Evolutionary conservation across 2,797 vertebrate species (phyloP), one percentile per base, ranked within the genome.

Genomic region (Sebastolobus alascanus): DNA sequence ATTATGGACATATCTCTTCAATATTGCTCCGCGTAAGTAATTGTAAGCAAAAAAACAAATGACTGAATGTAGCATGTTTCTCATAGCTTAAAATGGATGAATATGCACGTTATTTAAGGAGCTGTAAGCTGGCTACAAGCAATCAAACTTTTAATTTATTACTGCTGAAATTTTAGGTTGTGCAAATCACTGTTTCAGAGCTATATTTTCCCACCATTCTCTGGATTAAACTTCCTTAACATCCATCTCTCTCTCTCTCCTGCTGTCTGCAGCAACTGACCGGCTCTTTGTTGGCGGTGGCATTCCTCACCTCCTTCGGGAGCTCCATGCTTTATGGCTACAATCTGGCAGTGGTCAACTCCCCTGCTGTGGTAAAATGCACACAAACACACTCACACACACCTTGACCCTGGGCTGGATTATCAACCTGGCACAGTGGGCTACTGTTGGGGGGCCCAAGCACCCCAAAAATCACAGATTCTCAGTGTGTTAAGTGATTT

Each of bases 271-370:
- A 98, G 97, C 95, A 92, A 65, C 95, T 98, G 81, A 98, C 97
- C 0, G 92, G 95, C 75, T 94, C 97, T 16, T 87, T 98, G 85
- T 79, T 98, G 88, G 95, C 96, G 0, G 97, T 97, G 69, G 95
- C 97, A 0, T 90, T 98, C 70, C 94, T 98, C 16, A 95, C 96
- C 37, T 98, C 97, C 74, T 97, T 97, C 2, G 97, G 97, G 80
- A 98, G 97, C 84, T 98, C 97, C 58, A 97, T 97, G 97, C 96
- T 97, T 25, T 98, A 98, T 83, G 97, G 97, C 75, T 98, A 97
- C 92, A 98, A 98, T 84, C 92, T 98, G 84, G 97, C 97, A 0
- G 97, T 98, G 83, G 97, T 98, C 87, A 98, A 98, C 93, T 97
- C 97, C 0, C 97, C 97, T 0, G 95, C 97, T 3, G 90, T 38